Base-by-base conservation (phyloP, 1,140 invertebrate species). In the Maniola jurtina region DNA sequence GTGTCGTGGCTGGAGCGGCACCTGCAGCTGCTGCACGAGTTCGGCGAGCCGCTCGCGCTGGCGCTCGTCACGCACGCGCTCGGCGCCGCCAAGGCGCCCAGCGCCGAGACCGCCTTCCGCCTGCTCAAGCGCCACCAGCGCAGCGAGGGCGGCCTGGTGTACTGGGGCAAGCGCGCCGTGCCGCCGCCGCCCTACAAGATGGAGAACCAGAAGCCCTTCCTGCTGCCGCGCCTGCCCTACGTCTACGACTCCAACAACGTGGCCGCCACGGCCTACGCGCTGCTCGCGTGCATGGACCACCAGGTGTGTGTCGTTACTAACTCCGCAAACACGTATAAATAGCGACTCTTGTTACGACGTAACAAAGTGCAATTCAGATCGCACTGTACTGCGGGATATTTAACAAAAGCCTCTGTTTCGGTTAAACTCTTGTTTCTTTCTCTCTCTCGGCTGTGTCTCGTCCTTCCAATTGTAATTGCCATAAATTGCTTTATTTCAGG, bases 181-280 rank as follows among this genome's bases (percentile, higher is more conserved):
- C 96, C 96, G 0, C 92, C 93, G 52, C 95, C 95, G 33, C 96
- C 95, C 0, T 94, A 93, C 34, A 97, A 97, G 86, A 92, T 95
- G 70, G 97, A 98, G 86, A 98, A 98, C 89, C 96, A 98, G 80
- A 96, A 96, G 77, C 96, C 96, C 1, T 98, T 98, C 92, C 88
- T 96, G 0, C 80, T 98, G n/a, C 97, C 98, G 0, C 93, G 98
- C 0, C 86, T 98, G 61, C 96, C 96, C 0, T 96, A 97, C 77
- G 94, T 94, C 72, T 98, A 97, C 83, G 98, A 99, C 89, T 94
- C 96, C 0, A 95, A 96, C 73, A 98, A 99, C 83, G 96, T 99
- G 35, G 97, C 98, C 80, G 94, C 97, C 0, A 99, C 98, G 0
- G 96, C 97, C 0, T 99, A 98, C 82, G 98, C 96, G 3, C 89